A percentile compares a stretch with the other conserved stretches of the same genome.
phyloP scores from a whole-genome alignment of 1,140 invertebrate genomes.

The Branchinecta lynchi region DNA sequence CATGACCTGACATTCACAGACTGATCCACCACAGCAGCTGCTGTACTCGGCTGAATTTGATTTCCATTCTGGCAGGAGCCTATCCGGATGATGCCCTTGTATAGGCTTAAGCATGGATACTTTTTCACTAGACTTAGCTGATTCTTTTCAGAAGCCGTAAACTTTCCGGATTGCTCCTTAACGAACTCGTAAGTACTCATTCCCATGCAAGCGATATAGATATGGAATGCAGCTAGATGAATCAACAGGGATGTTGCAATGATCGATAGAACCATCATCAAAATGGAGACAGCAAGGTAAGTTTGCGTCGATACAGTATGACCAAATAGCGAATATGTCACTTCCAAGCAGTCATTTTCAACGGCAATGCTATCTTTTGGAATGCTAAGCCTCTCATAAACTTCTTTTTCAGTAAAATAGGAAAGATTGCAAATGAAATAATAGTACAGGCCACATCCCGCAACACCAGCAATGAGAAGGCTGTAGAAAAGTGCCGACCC shows the following conservation, averaged over 20 bases:
- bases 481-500: slow-evolving; percentile 61
- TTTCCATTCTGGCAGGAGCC: no score
- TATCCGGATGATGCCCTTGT: no score
- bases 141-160: background rate
- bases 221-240: slow-evolving; percentile 76
- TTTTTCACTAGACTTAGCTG: no score
- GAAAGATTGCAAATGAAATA: slow-evolving; percentile 9
- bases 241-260: slow-evolving; percentile 59
- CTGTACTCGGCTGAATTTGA: no score
- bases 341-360: background rate
- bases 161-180: slow-evolving; percentile 16
- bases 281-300: slow-evolving; percentile 30
- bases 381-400: background rate
- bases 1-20: no score
- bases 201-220: slow-evolving; percentile 66
- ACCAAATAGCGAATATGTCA: slow-evolving; percentile 23
- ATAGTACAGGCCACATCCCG: slow-evolving; percentile 21
- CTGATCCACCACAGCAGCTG: no score
- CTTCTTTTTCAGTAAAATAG: background rate
- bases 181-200: slow-evolving; percentile 76
- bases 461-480: slow-evolving; percentile 36
- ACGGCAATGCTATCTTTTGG: no score
- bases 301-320: slow-evolving; percentile 27
- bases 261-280: slow-evolving; percentile 42
- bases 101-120: no score